Evolutionary conservation across 2,797 vertebrate genomes (phyloP), one percentile per base, ranked within the genome.

Genomic region (Falco peregrinus): DNA sequence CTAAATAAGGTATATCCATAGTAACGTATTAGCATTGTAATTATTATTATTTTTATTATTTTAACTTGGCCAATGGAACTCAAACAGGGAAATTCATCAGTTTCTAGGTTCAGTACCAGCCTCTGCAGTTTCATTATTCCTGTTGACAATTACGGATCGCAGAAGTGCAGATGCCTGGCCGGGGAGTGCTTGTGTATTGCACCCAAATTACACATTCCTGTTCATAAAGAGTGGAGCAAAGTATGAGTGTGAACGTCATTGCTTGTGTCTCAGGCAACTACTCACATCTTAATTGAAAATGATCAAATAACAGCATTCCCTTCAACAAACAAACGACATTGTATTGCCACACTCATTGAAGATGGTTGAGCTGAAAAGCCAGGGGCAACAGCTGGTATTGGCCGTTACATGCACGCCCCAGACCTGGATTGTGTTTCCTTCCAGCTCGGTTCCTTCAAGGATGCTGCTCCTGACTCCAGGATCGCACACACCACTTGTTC

Each of bases 161-260:
- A 96, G 81, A 95, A 97, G 84, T 75, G 95, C 45, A 53, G 96
- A 97, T 96, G 96, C 92, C 97, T 94, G 97, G 95, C 96, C 93
- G 22, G 98, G 98, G 98, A 98, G 90, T 57, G 47, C 97, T 90
- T 95, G 54, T 90, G 82, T 97, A 98, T 98, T 97, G 98, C 93
- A 97, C 98, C 98, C 98, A 98, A 97, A 97, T 97, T 97, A 97
- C 97, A 98, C 97, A 98, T 98, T 98, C 87, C 94, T 90, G 96
- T 96, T 96, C 95, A 93, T 97, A 97, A 98, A 97, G 96, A 98
- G 95, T 93, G 94, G 87, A 95, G 85, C 89, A 92, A 96, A 97
- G 95, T 79, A 97, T 90, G 97, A 97, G 95, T 81, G 96, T 88
- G 97, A 97, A 97, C 95, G 25, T 97, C 95, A 95, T 95, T 82